Conservation (phyloP, 2,888 invertebrate species). For the Diplolepis rosae region DNA sequence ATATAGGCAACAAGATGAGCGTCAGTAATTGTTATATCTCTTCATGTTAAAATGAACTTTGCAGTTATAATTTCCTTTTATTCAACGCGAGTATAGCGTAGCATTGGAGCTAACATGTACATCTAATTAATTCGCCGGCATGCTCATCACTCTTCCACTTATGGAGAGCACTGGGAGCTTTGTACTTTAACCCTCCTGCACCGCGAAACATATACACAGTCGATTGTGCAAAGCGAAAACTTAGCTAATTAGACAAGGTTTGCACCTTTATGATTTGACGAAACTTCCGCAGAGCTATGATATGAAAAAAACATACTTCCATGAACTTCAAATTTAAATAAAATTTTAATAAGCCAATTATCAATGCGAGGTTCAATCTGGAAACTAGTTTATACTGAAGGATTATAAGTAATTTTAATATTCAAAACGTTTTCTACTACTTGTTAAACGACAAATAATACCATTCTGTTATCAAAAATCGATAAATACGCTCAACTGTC, state of each 20-base stretch:
- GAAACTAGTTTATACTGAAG: no score
- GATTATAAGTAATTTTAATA: no score
- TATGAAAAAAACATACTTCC: background rate
- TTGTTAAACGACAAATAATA: no score
- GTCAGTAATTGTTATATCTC: slow-evolving; percentile 20
- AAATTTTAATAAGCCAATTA: no score
- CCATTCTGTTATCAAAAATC: no score
- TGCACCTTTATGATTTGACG: slow-evolving; percentile 24
- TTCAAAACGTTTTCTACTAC: no score
- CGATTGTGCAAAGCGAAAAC: slow-evolving; percentile 48
- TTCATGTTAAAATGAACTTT: slow-evolving; percentile 4
- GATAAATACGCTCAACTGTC: no score
- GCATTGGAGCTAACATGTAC: slow-evolving; percentile 37
- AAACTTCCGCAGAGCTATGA: background rate
- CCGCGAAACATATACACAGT: slow-evolving; percentile 36
- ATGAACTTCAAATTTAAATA: background rate
- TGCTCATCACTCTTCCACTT: slow-evolving; percentile 42
- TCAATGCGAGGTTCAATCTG: no score
- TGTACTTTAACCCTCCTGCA: slow-evolving; percentile 39
- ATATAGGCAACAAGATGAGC: slow-evolving; percentile 10
- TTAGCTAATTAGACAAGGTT: slow-evolving; percentile 52
- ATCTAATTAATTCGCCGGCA: slow-evolving; percentile 53
- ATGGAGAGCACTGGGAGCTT: slow-evolving; percentile 28
- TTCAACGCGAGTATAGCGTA: slow-evolving; percentile 31
- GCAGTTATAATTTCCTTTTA: slow-evolving; percentile 20